A percentile compares a stretch with the other conserved stretches of the same genome.
These are phyloP conservation scores for Anolis apletophallus DNA, from an alignment of 2,797 vertebrate genomes.

Conservation along the genomic window DNA sequence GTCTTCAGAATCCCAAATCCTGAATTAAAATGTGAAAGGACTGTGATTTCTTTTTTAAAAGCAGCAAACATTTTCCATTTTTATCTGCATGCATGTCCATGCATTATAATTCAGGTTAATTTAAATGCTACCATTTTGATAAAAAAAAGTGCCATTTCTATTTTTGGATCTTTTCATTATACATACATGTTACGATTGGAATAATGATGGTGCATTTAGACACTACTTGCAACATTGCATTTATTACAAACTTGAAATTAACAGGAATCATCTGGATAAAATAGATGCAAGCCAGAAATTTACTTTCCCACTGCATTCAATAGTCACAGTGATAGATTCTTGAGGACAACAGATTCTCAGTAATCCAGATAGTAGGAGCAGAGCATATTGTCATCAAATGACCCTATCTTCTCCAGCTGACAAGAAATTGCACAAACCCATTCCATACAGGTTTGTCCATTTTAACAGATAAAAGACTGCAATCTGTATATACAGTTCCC, in stretches of 20 bases:
- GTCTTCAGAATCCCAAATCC: slow-evolving; percentile 21
- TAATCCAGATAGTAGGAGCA: not conserved
- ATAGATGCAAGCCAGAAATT: not conserved
- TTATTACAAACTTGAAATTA: not conserved
- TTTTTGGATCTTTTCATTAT: slow-evolving; percentile 1
- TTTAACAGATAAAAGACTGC: not conserved
- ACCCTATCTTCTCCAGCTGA: not conserved
- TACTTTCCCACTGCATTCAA: not conserved
- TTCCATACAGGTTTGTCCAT: not conserved
- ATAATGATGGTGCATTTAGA: not conserved
- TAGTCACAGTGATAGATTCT: not conserved
- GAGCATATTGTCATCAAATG: too few species aligned
- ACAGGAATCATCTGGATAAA: not conserved
- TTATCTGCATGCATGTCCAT: not conserved
- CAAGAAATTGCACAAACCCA: not conserved
- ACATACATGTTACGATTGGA: not conserved
- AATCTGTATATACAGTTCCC: not conserved
- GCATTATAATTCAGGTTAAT: slow-evolving; percentile 13
- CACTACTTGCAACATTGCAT: too few species aligned
- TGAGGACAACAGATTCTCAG: not conserved
- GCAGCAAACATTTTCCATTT: not conserved
- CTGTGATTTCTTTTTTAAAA: not conserved
- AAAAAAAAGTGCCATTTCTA: not conserved
- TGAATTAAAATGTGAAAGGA: slow-evolving; percentile 16
- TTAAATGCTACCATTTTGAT: not conserved